Evolutionary conservation across 2,888 invertebrate species (phyloP).

Genomic region (Smittia aterrima): DNA sequence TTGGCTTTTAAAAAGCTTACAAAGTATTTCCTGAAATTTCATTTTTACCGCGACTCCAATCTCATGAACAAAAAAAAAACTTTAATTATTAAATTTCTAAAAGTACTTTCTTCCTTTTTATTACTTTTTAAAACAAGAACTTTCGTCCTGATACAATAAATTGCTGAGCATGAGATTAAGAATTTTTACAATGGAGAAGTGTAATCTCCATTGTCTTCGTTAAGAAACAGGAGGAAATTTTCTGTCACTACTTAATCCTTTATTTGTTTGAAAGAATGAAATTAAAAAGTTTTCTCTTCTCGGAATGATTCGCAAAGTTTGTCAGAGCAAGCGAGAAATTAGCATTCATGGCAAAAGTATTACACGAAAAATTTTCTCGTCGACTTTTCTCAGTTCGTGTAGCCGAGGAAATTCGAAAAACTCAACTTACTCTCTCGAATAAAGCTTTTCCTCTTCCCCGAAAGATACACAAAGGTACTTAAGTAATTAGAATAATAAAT

Average conservation of each 20-base stretch:
- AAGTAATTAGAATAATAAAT: constrained; percentile 39
- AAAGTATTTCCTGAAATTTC: too few species aligned
- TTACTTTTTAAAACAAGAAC: too few species aligned
- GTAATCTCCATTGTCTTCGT: constrained; percentile 32
- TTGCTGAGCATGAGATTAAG: too few species aligned
- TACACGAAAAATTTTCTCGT: neutral
- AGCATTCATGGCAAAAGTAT: neutral
- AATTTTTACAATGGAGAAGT: too few species aligned
- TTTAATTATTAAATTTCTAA: too few species aligned
- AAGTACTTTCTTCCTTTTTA: too few species aligned
- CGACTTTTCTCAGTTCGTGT: neutral
- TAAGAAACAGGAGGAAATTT: constrained; percentile 14
- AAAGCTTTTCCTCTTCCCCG: neutral
- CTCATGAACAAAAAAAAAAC: too few species aligned
- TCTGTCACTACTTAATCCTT: constrained; percentile 33
- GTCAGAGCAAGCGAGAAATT: neutral
- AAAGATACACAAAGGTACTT: constrained; percentile 36
- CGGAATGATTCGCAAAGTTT: neutral
- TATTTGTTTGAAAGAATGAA: constrained; percentile 28
- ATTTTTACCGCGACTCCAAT: too few species aligned
- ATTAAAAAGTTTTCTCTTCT: constrained; percentile 6
- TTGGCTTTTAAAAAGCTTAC: too few species aligned
- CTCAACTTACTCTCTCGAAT: neutral
- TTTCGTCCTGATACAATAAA: too few species aligned
- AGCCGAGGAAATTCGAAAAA: neutral